Percentiles rank a stretch among this genome's conserved stretches.
Evolutionary conservation across 2,888 invertebrate genomes (phyloP).

Genomic region (Andrena minutula): DNA sequence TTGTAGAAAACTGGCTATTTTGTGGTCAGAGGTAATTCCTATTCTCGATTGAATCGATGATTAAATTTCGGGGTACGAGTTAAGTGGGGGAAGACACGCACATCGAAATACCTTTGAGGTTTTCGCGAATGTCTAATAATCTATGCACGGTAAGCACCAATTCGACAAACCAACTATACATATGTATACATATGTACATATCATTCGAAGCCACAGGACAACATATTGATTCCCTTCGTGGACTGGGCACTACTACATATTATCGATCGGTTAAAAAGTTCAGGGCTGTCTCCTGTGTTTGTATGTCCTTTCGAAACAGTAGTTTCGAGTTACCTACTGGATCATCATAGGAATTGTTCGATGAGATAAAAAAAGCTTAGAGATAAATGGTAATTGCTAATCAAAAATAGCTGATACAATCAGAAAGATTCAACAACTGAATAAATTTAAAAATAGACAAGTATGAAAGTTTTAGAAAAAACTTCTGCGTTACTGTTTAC

Average conservation of each 20-base stretch:
- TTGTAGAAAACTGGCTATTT: neutral
- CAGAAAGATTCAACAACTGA: no score
- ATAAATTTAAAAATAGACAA: no score
- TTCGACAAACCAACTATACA: conserved; percentile 54
- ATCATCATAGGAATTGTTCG: neutral
- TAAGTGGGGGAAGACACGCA: conserved; percentile 18
- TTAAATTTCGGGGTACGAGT: conserved; percentile 8
- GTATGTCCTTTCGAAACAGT: conserved; percentile 54
- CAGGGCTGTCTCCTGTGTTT: conserved; percentile 79
- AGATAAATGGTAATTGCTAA: neutral
- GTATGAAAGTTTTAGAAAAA: neutral
- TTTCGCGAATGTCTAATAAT: conserved; percentile 50
- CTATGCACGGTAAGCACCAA: conserved; percentile 48
- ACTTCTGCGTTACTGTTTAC: no score
- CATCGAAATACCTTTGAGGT: conserved; percentile 34
- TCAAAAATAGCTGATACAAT: no score
- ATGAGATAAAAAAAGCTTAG: neutral
- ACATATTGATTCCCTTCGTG: conserved; percentile 78
- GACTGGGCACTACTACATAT: conserved; percentile 79
- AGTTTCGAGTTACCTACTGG: neutral
- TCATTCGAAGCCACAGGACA: conserved; percentile 79
- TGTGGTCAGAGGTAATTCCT: no score
- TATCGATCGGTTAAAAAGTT: conserved; percentile 82
- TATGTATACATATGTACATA: no score
- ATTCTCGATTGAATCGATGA: neutral